A percentile compares a stretch with the other conserved stretches of the same genome.
phyloP scores from a whole-genome alignment of 1,140 invertebrate genomes.

The Solenopsis fugax region DNA sequence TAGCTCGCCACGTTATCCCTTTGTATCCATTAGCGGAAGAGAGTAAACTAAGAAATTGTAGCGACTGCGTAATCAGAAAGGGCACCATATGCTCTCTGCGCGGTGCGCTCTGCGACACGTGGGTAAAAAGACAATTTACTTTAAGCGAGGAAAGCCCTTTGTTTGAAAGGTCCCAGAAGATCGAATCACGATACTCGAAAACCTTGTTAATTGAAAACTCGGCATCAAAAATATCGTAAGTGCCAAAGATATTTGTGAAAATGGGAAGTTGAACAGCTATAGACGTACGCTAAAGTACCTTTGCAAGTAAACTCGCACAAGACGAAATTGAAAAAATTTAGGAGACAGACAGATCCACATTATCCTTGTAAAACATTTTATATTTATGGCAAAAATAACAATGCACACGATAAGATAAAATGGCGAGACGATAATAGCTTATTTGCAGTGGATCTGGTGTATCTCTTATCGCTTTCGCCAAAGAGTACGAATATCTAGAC shows the following conservation, averaged over 20 bases:
- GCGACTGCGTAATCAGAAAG: slow-evolving; percentile 66
- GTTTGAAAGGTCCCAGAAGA: slow-evolving; percentile 39
- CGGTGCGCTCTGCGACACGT: slow-evolving; percentile 7
- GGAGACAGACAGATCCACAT: background rate
- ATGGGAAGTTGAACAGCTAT: no score
- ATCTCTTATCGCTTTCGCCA: slow-evolving; percentile 41
- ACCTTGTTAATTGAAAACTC: background rate
- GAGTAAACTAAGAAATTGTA: slow-evolving; percentile 72
- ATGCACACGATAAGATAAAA: slow-evolving; percentile 51
- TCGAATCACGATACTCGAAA: slow-evolving; percentile 16
- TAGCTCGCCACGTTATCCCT: slow-evolving; percentile 61
- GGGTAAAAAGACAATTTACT: slow-evolving; percentile 67
- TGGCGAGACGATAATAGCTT: slow-evolving; percentile 26
- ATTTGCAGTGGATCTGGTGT: slow-evolving; percentile 39
- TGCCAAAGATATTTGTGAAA: background rate
- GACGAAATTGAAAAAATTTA: background rate
- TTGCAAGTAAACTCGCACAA: background rate
- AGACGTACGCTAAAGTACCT: background rate
- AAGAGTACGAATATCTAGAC: slow-evolving; percentile 30
- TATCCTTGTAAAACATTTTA: background rate
- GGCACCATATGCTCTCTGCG: slow-evolving; percentile 51
- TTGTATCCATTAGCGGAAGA: slow-evolving; percentile 71
- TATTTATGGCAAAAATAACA: slow-evolving; percentile 10
- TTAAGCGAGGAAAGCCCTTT: slow-evolving; percentile 61
- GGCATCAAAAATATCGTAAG: background rate